These are phyloP conservation scores for Melanotaenia boesemani DNA, from an alignment of 2,797 vertebrate species.

Conservation along the genomic window DNA sequence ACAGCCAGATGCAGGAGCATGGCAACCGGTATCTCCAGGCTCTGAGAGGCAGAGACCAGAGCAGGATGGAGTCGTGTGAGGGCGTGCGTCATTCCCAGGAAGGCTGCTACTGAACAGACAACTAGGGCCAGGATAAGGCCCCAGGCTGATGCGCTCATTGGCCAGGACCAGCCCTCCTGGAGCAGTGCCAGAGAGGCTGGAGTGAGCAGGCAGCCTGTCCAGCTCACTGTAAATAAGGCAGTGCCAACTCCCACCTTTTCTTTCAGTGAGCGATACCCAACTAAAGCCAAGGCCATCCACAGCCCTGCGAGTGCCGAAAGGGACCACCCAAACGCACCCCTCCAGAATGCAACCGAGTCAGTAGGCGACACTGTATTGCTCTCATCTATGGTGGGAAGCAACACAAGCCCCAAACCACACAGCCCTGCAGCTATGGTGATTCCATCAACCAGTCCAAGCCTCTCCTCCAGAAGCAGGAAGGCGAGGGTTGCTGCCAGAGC, in stretches of 20 bases:
- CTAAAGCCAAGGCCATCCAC: constrained; percentile 95
- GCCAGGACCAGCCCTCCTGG: constrained; percentile 92
- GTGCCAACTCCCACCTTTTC: constrained; percentile 95
- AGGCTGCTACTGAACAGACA: constrained; percentile 90
- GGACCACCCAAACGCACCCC: constrained; percentile 94
- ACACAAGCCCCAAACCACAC: constrained; percentile 91
- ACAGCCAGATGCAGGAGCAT: constrained; percentile 92
- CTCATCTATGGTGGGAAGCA: constrained; percentile 85
- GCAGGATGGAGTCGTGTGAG: constrained; percentile 94
- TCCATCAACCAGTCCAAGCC: constrained; percentile 87
- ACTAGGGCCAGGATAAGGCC: constrained; percentile 90
- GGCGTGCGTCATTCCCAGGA: constrained; percentile 94
- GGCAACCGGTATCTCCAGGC: constrained; percentile 92
- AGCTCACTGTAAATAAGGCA: constrained; percentile 96
- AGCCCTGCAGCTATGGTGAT: constrained; percentile 88
- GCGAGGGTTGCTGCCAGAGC: constrained; percentile 92
- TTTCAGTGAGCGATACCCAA: constrained; percentile 94
- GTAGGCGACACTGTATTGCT: constrained; percentile 76
- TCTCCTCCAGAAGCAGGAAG: constrained; percentile 94
- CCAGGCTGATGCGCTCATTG: constrained; percentile 90
- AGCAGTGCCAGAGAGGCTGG: constrained; percentile 90
- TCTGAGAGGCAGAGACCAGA: constrained; percentile 95
- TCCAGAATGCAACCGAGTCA: constrained; percentile 90
- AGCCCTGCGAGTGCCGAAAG: constrained; percentile 94
- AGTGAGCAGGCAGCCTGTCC: constrained; percentile 93